Evolutionary conservation across 2,113 vertebrate genomes (phyloP), one percentile per base, ranked within the genome.

Genomic region (Tylochromis polylepis): DNA sequence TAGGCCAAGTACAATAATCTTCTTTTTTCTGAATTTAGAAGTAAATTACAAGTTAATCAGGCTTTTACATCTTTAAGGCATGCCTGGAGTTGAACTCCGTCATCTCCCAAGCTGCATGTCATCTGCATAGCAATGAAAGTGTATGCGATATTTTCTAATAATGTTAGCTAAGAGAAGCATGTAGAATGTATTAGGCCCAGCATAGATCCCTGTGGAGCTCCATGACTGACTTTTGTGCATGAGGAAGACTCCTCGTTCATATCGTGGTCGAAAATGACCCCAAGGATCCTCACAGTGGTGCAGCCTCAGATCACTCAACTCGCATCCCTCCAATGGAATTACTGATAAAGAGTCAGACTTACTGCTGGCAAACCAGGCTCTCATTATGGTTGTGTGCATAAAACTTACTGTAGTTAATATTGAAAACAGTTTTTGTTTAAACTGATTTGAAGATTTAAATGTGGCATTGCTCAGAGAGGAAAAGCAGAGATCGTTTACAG

Each of bases 371-470:
- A 70, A 43, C 12, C n/a, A 70, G 67, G 9, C 15, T 10, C n/a
- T 49, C 41, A 8, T 29, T 49, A 20, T 49, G 24, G 24, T 11
- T 49, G 67, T 46, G 12, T 15, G 5, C 5, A 15, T 46, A 46
- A 6, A 14, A 46, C 2, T 46, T 46, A 16, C 18, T 18, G 18
- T 18, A 51, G 16, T 77, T 51, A 31, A 49, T 20, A 43, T 49
- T 51, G 20, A 31, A 51, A 77, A 11, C 43, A 12, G 27, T 51
- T 77, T 51, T 27, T 51, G 10, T 20, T 31, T 75, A 49, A n/a
- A 77, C 4, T 51, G 70, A 51, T 31, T 77, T 51, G 24, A 77
- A 72, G 41, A 72, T 72, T 72, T 46, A 72, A 49, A 77, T 51
- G 15, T 51, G 16, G 24, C 46, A 29, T 31, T 31, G 15, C 41